phyloP scores from a whole-genome alignment of 2,113 vertebrate species.

The Heterotis niloticus region DNA sequence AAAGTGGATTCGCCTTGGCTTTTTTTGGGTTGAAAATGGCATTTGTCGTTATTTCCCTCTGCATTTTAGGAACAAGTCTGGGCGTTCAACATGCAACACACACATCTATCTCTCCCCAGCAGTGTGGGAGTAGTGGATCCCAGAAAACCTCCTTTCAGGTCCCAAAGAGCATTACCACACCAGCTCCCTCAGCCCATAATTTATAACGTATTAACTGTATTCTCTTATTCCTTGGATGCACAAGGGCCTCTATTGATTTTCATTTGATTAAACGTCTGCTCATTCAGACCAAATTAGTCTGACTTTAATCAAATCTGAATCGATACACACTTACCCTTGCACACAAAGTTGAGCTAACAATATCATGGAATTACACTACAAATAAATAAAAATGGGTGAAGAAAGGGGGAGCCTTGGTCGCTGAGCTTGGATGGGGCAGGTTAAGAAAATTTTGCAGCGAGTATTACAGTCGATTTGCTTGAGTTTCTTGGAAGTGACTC shows the following conservation, averaged over 20 bases:
- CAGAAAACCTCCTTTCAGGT: slow-evolving; percentile 43
- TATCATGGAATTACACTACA: slow-evolving; percentile 40
- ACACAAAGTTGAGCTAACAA: slow-evolving; percentile 55
- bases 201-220: slow-evolving; percentile 66
- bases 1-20: slow-evolving; percentile 38
- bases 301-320: slow-evolving; percentile 76
- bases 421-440: slow-evolving; percentile 21
- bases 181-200: slow-evolving; percentile 59
- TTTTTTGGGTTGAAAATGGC: background rate
- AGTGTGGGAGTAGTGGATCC: slow-evolving; percentile 51
- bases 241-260: slow-evolving; percentile 70
- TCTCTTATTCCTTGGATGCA: slow-evolving; percentile 60
- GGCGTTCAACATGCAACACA: slow-evolving; percentile 44
- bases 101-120: slow-evolving; percentile 46
- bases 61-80: background rate
- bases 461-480: slow-evolving; percentile 27
- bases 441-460: slow-evolving; percentile 20
- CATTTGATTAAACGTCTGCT: slow-evolving; percentile 75
- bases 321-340: slow-evolving; percentile 55
- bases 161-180: slow-evolving; percentile 54
- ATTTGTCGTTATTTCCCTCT: background rate
- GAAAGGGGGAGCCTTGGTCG: background rate
- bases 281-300: slow-evolving; percentile 74
- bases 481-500: slow-evolving; percentile 34
- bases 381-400: slow-evolving; percentile 16